A percentile compares a stretch with the other conserved stretches of the same genome.
Evolutionary conservation across 1,140 invertebrate genomes (phyloP).

Genomic region (Tetragnatha versicolor): DNA sequence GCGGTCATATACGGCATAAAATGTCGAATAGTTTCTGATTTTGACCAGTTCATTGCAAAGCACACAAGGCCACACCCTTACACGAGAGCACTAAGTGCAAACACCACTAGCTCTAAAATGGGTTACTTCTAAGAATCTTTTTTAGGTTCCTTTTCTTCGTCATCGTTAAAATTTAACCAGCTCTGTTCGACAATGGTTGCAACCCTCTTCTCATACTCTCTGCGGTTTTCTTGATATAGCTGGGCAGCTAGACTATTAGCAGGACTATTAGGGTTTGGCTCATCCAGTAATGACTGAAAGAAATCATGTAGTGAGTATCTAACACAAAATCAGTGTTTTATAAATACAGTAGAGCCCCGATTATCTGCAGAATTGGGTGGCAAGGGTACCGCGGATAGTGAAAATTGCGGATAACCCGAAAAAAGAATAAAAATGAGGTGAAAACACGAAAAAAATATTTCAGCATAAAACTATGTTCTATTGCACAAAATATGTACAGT

Average conservation of each 20-base stretch:
- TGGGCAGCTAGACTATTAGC: constrained; percentile 96
- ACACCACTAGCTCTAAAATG: constrained; percentile 45
- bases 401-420: no score
- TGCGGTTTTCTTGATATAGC: constrained; percentile 92
- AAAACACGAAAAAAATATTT: no score
- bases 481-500: no score
- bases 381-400: no score
- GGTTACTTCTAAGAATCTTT: constrained; percentile 56
- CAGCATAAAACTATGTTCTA: no score
- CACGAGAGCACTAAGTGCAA: constrained; percentile 47
- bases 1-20: constrained; percentile 50
- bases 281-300: constrained; percentile 89
- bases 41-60: constrained; percentile 49
- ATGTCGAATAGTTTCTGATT: constrained; percentile 24
- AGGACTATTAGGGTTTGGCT: constrained; percentile 95
- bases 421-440: no score
- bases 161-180: constrained; percentile 79
- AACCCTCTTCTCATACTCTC: constrained; percentile 96
- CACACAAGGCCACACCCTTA: constrained; percentile 54
- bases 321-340: no score
- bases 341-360: no score
- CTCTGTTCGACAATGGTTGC: constrained; percentile 96
- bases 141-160: constrained; percentile 59
- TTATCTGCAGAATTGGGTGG: no score
- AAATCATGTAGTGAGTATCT: no score